Percentiles rank a stretch among this genome's conserved stretches.
phyloP scores from a whole-genome alignment of 2,888 invertebrate genomes.

The Coelinius sp. region DNA sequence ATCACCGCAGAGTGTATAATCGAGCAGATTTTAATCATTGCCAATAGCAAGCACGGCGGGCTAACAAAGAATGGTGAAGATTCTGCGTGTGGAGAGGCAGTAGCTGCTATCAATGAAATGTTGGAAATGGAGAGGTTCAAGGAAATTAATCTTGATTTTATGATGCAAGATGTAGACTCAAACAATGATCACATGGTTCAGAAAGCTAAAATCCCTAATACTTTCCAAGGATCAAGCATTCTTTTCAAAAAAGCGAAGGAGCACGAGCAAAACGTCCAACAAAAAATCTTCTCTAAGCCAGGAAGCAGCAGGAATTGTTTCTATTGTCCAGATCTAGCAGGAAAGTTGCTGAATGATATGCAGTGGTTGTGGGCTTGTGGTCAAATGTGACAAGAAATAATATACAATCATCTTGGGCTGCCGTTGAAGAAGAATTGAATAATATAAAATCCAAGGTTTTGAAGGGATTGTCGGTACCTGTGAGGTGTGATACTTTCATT shows the following conservation, averaged over 20 bases:
- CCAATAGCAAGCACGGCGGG: neutral
- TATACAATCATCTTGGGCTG: neutral
- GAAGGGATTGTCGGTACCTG: neutral
- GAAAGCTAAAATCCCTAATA: too few species aligned
- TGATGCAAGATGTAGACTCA: neutral
- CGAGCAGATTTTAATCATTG: neutral
- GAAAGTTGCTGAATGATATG: neutral
- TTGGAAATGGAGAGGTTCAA: neutral
- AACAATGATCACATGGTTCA: neutral
- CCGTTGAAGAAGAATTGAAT: neutral
- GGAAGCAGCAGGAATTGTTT: neutral
- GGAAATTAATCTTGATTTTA: neutral
- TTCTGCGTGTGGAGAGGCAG: neutral
- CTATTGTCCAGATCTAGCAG: neutral
- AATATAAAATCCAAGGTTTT: neutral
- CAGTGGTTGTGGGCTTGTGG: neutral
- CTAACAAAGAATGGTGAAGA: neutral
- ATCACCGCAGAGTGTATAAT: neutral
- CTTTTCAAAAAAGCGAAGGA: neutral
- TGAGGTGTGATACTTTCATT: neutral
- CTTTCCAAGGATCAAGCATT: neutral
- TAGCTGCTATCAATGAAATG: neutral
- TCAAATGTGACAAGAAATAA: neutral
- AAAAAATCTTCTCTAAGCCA: neutral
- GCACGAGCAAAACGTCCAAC: neutral